Percentiles rank a stretch among this genome's conserved stretches.
Conservation (phyloP, 2,113 vertebrate genomes). For the Sminthopsis crassicaudata region DNA sequence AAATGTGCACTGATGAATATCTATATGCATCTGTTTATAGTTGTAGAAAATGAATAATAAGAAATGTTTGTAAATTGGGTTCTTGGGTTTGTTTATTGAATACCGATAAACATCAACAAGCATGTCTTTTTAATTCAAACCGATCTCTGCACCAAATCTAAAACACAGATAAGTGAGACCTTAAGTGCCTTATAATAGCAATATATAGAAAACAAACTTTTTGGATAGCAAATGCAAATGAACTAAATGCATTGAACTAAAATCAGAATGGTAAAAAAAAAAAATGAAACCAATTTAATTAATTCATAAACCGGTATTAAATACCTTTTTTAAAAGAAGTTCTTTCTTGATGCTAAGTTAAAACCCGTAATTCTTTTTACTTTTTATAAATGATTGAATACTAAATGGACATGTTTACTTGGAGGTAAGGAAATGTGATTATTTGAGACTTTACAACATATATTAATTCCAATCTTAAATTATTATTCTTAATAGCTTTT, state of each 20-base stretch:
- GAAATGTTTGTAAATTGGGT: slow-evolving; percentile 69
- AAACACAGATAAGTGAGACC: slow-evolving; percentile 39
- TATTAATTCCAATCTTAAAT: slow-evolving; percentile 49
- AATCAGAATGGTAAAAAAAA: slow-evolving; percentile 35
- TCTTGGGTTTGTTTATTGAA: slow-evolving; percentile 51
- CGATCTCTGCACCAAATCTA: slow-evolving; percentile 48
- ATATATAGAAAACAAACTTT: slow-evolving; percentile 69
- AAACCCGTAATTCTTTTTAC: slow-evolving; percentile 8
- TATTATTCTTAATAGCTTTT: slow-evolving; percentile 43
- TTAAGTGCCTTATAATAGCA: slow-evolving; percentile 52
- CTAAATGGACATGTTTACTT: slow-evolving; percentile 42
- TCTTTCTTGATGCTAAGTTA: slow-evolving; percentile 38
- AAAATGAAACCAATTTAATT: slow-evolving; percentile 1
- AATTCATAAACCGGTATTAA: slow-evolving; percentile 47
- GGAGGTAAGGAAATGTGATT: slow-evolving; percentile 48
- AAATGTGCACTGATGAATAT: slow-evolving; percentile 55
- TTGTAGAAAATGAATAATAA: slow-evolving; percentile 67
- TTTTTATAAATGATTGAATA: slow-evolving; percentile 32
- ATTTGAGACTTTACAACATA: slow-evolving; percentile 66
- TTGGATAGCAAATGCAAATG: slow-evolving; percentile 42
- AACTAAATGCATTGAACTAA: slow-evolving; percentile 33
- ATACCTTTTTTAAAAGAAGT: slow-evolving; percentile 57
- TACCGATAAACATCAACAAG: slow-evolving; percentile 43
- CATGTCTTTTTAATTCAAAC: slow-evolving; percentile 48
- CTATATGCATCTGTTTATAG: slow-evolving; percentile 52